A percentile compares a stretch with the other conserved stretches of the same genome.
Conservation (phyloP, 2,113 vertebrate species). For the Takifugu flavidus region DNA sequence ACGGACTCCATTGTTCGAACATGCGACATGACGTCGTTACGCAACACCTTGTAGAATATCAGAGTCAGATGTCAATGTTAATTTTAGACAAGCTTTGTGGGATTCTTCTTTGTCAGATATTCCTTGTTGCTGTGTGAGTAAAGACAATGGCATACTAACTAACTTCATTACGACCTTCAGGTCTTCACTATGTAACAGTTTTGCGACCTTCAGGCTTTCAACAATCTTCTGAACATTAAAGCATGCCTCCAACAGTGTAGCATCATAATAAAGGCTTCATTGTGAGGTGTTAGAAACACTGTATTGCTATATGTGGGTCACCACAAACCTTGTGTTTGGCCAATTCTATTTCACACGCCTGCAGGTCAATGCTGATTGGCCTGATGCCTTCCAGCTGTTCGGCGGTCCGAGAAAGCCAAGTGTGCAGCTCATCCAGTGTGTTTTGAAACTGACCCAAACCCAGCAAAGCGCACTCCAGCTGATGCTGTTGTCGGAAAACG, state of each 20-base stretch:
- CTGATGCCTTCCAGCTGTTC: constrained; percentile 75
- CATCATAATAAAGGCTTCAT: neutral
- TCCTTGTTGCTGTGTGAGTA: too few relatives aligned
- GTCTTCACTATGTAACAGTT: too few relatives aligned
- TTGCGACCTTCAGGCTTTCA: too few relatives aligned
- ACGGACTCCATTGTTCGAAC: constrained; percentile 80
- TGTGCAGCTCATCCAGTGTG: constrained; percentile 82
- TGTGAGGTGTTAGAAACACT: neutral
- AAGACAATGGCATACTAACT: too few relatives aligned
- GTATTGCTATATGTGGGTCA: neutral
- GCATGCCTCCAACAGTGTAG: neutral
- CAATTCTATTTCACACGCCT: constrained; percentile 87
- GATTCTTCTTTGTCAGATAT: too few relatives aligned
- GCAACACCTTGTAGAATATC: constrained; percentile 73
- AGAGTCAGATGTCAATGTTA: neutral
- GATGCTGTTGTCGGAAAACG: constrained; percentile 69
- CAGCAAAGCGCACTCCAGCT: constrained; percentile 82
- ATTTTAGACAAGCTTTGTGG: too few relatives aligned
- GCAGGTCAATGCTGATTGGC: constrained; percentile 79
- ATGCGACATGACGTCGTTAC: constrained; percentile 85
- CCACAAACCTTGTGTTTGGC: constrained; percentile 86
- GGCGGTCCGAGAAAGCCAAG: constrained; percentile 77
- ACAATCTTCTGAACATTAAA: too few relatives aligned
- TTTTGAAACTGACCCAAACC: constrained; percentile 87
- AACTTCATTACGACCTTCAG: too few relatives aligned